phyloP scores from a whole-genome alignment of 64 coral and sea anemone species.

The Hydrozoanthus tunicans region DNA sequence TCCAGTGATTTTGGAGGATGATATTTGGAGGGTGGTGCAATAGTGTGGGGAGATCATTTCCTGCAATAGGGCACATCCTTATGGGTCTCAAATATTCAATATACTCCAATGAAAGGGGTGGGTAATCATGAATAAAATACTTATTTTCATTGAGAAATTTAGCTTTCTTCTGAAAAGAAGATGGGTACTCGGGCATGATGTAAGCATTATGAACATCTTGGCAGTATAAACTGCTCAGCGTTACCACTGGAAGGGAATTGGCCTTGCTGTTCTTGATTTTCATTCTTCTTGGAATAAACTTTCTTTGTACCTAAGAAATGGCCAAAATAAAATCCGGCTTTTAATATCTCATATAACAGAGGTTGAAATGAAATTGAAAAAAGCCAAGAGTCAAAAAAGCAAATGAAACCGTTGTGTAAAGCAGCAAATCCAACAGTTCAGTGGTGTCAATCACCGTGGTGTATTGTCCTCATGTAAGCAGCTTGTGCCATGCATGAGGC shows the following conservation, averaged over 20 bases:
- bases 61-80: conserved; percentile 67
- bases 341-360: conserved; percentile 17
- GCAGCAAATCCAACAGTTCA: conserved; percentile 46
- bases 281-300: conserved; percentile 56
- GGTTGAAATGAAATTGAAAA: not conserved
- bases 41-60: conserved; percentile 70
- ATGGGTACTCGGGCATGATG: conserved; percentile 69
- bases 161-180: conserved; percentile 68
- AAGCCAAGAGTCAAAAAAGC: conserved; percentile 24
- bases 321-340: conserved; percentile 44
- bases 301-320: conserved; percentile 45
- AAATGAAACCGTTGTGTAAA: conserved; percentile 43
- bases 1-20: conserved; percentile 62
- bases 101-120: conserved; percentile 67
- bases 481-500: conserved; percentile 15
- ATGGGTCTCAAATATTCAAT: conserved; percentile 69
- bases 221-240: conserved; percentile 53
- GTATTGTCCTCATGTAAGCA: conserved; percentile 35
- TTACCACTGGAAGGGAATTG: conserved; percentile 28
- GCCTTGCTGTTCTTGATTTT: conserved; percentile 31
- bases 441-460: conserved; percentile 24
- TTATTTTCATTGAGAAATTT: conserved; percentile 71
- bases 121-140: conserved; percentile 71
- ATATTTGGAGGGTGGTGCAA: conserved; percentile 64
- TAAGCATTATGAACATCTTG: conserved; percentile 71